Percentiles rank a stretch among this genome's conserved stretches.
phyloP scores from a whole-genome alignment of 92 coral and sea anemone species.

The Anthopleura xanthogrammica region DNA sequence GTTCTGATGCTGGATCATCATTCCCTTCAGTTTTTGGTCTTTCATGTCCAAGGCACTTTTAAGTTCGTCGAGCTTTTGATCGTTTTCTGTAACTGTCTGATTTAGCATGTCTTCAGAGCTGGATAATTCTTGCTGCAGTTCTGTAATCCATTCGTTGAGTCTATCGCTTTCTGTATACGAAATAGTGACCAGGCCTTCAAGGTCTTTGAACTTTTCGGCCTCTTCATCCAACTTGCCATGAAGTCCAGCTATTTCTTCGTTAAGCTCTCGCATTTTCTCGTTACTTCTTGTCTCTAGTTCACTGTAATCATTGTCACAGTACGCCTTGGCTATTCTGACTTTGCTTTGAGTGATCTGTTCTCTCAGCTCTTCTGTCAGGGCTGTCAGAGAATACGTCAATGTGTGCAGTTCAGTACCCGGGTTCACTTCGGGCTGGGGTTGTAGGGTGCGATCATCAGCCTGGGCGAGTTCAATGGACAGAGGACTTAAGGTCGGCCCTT shows the following conservation, averaged over 20 bases:
- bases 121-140: conserved; percentile 14
- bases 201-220: conserved; percentile 12
- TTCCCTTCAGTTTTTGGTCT: conserved; percentile 7
- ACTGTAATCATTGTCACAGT: not conserved
- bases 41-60: conserved; percentile 1
- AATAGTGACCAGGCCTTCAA: conserved; percentile 7
- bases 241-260: not conserved
- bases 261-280: conserved; percentile 5
- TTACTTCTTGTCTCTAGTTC: not conserved
- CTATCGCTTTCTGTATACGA: conserved; percentile 1
- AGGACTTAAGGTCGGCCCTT: conserved; percentile 7
- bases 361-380: conserved; percentile 24
- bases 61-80: conserved; percentile 4
- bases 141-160: not conserved
- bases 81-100: conserved; percentile 2
- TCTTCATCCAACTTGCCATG: conserved; percentile 10
- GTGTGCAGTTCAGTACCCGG: not conserved
- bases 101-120: not conserved
- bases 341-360: conserved; percentile 9
- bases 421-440: not conserved
- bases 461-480: conserved; percentile 27
- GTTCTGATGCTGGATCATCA: conserved; percentile 10
- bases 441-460: not conserved
- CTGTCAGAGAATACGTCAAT: conserved; percentile 18
- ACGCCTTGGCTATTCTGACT: conserved; percentile 3